Percentiles rank a stretch among this genome's conserved stretches.
Evolutionary conservation across 2,113 vertebrate genomes (phyloP).

Genomic region (Alethe diademata): DNA sequence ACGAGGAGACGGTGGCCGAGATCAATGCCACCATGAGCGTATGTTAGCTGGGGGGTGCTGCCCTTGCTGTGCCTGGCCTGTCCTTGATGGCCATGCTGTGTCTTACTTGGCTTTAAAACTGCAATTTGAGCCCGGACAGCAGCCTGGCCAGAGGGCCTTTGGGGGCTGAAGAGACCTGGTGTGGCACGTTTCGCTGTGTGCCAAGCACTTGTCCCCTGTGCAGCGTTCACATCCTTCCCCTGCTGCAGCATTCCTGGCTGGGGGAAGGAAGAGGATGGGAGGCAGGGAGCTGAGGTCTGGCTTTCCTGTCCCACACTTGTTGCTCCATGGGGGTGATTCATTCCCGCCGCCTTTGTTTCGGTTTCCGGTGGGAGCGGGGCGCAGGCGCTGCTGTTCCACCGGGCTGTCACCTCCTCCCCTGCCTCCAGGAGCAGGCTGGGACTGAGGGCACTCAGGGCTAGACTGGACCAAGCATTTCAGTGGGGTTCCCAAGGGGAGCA

Average conservation of each 20-base stretch:
- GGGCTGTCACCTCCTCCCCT: background rate
- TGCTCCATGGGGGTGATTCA: background rate
- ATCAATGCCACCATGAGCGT: conserved; percentile 85
- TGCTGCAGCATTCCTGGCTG: background rate
- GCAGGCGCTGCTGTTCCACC: rapidly evolving
- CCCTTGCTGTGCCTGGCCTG: background rate
- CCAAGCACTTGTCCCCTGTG: background rate
- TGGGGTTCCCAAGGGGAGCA: background rate
- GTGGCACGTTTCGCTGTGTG: rapidly evolving
- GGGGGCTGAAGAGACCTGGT: background rate
- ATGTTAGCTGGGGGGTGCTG: background rate
- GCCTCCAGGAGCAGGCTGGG: background rate
- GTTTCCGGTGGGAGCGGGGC: background rate
- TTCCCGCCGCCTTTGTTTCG: background rate
- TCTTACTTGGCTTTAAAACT: background rate
- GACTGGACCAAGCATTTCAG: rapidly evolving
- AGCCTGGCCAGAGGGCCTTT: background rate
- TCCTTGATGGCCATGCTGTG: rapidly evolving
- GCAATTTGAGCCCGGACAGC: background rate
- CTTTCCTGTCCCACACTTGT: conserved; percentile 23
- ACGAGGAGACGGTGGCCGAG: conserved; percentile 83
- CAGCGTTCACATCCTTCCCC: background rate
- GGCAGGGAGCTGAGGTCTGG: conserved; percentile 1
- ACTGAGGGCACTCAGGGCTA: background rate
- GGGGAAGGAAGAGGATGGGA: conserved; percentile 27